Conservation (phyloP, 2,797 vertebrate species). For the Rhabdophis nuchalis region DNA sequence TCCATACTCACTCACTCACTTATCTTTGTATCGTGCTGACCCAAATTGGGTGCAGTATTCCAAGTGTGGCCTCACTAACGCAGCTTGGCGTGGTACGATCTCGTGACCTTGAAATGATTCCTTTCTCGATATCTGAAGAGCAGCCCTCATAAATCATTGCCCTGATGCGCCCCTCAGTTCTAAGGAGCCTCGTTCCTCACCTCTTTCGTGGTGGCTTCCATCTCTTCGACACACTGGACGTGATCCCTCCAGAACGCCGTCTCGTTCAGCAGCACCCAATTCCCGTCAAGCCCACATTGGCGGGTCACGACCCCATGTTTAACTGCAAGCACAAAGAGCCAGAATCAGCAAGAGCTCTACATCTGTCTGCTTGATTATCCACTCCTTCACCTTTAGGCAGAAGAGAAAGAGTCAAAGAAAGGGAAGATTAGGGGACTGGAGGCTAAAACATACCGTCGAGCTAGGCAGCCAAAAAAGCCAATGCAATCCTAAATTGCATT, state of each 20-base stretch:
- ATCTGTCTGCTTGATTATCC: not conserved
- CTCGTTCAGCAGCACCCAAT: conserved; percentile 69
- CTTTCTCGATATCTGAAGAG: not conserved
- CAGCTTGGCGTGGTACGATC: not conserved
- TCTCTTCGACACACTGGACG: conserved; percentile 77
- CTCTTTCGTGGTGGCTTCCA: conserved; percentile 69
- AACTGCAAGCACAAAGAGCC: conserved; percentile 55
- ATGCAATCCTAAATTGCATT: too few species aligned
- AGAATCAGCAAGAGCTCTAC: accelerated
- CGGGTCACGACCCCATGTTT: conserved; percentile 72
- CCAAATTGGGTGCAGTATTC: too few species aligned
- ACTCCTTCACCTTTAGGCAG: not conserved
- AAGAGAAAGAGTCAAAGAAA: not conserved
- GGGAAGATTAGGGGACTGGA: too few species aligned
- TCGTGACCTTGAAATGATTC: not conserved
- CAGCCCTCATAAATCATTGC: not conserved
- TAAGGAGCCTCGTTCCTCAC: conserved; percentile 47
- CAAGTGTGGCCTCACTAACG: not conserved
- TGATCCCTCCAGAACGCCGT: conserved; percentile 79
- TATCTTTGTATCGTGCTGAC: too few species aligned
- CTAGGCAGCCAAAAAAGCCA: too few species aligned
- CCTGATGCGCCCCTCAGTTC: not conserved
- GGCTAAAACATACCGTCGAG: too few species aligned
- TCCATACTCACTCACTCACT: too few species aligned
- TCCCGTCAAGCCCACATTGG: conserved; percentile 67